Percentiles rank a stretch among this genome's conserved stretches.
phyloP scores from a whole-genome alignment of 1,140 invertebrate species.

The Venustaconcha ellipsiformis region DNA sequence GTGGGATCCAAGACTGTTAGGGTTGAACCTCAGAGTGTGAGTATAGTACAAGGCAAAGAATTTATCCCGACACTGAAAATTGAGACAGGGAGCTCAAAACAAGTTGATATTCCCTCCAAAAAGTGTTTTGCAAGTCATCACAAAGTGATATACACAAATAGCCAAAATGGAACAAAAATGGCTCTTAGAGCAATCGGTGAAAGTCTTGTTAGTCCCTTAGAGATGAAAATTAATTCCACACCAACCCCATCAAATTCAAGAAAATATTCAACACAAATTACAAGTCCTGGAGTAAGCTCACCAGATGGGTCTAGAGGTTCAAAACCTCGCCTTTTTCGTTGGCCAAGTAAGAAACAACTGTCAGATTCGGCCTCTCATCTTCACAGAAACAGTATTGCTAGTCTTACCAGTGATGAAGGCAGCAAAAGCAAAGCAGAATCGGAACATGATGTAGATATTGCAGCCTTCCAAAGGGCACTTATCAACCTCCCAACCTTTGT shows the following conservation, averaged over 20 bases:
- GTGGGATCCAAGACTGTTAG: neutral
- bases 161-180: slow-evolving; percentile 57
- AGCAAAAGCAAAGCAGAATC: slow-evolving; percentile 27
- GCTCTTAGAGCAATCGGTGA: slow-evolving; percentile 62
- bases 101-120: neutral
- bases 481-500: slow-evolving; percentile 69
- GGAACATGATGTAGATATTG: slow-evolving; percentile 58
- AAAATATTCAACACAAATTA: slow-evolving; percentile 29
- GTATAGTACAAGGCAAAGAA: neutral
- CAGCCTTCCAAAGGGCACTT: slow-evolving; percentile 65
- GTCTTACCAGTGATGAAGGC: neutral
- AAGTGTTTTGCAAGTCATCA: neutral
- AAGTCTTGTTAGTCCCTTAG: slow-evolving; percentile 63
- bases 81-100: neutral
- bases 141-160: neutral
- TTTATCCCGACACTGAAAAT: neutral
- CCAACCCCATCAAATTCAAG: slow-evolving; percentile 36
- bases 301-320: slow-evolving; percentile 9
- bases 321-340: slow-evolving; percentile 50
- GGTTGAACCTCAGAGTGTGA: neutral
- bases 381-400: too few relatives aligned
- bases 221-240: slow-evolving; percentile 46
- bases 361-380: slow-evolving; percentile 45
- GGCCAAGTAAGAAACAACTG: slow-evolving; percentile 60
- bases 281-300: neutral